Conservation (phyloP, 2,888 invertebrate species). For the Lypha dubia region DNA sequence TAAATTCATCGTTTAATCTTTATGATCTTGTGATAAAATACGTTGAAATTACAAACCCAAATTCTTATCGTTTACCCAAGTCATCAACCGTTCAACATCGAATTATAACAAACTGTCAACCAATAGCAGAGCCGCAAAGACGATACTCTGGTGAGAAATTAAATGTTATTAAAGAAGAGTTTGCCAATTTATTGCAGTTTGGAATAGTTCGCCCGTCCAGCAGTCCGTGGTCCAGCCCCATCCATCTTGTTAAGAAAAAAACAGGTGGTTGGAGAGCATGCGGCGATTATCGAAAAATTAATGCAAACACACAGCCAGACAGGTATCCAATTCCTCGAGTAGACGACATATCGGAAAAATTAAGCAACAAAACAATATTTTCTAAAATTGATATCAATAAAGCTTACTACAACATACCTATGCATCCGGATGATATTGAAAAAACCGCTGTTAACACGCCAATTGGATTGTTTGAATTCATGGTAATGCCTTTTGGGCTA, state of each 20-base stretch:
- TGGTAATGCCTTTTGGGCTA: constrained; percentile 75
- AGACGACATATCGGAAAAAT: constrained; percentile 34
- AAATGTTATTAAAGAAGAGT: constrained; percentile 51
- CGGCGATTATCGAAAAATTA: constrained; percentile 48
- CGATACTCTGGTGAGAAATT: constrained; percentile 49
- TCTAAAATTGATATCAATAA: constrained; percentile 49
- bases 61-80: constrained; percentile 34
- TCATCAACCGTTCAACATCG: constrained; percentile 28
- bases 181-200: constrained; percentile 45
- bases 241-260: constrained; percentile 54
- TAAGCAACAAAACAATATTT: constrained; percentile 30
- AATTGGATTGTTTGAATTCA: constrained; percentile 79
- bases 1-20: constrained; percentile 23
- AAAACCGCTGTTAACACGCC: constrained; percentile 81
- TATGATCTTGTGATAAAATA: constrained; percentile 22
- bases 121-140: constrained; percentile 32
- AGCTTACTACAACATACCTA: constrained; percentile 73
- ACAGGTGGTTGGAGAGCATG: constrained; percentile 58
- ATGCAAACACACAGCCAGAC: constrained; percentile 52
- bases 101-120: constrained; percentile 46
- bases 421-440: constrained; percentile 76
- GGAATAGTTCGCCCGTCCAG: constrained; percentile 55
- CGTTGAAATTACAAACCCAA: constrained; percentile 39
- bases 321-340: constrained; percentile 52
- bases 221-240: constrained; percentile 58